Evolutionary conservation across 2,113 vertebrate genomes (phyloP), one percentile per base, ranked within the genome.

Genomic region (Sylvietta virens): DNA sequence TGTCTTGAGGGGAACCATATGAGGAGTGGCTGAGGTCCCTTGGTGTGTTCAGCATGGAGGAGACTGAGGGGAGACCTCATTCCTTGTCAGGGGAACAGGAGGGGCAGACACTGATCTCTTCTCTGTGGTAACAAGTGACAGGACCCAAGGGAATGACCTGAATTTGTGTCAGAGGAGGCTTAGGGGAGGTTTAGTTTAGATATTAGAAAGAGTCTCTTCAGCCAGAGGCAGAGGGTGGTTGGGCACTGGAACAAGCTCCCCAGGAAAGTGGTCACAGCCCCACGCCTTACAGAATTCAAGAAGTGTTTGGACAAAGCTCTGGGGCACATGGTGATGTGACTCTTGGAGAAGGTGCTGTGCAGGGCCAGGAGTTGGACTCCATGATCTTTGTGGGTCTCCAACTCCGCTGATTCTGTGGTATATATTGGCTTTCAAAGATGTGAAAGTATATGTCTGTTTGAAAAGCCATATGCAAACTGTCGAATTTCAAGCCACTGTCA

Each of bases 391-490:
- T 53, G 39, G 10, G 18, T 69, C 18, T 53, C 39, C 23, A 70
- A 13, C 54, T 53, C 54, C 61, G 54, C 8, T 11, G 28, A 45
- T 61, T 70, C 62, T 60, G 23, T 39, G 33, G 19, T 40, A 33
- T 54, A 13, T 57, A 56, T 28, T 71, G 60, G 2, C 11, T 83
- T 94, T 73, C 44, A 83, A 66, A 73, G 9, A 51, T 23, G 17
- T 27, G 54, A 82, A 88, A 80, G 19, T 39, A n/a, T 22, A 37
- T 42, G 12, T 81, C 35, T 79, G 3, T 35, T 45, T 92, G 42
- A 86, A 87, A 90, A 92, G 17, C 53, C 51, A 50, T 89, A 64
- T 95, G 54, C 37, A 60, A 77, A 24, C 17, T 64, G 54, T 53
- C 5, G 24, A 26, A 77, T 79, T 85, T 92, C 15, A 76, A 45